Evolutionary conservation across 2,797 vertebrate genomes (phyloP), one percentile per base, ranked within the genome.

Genomic region (Yasuhikotakia modesta): DNA sequence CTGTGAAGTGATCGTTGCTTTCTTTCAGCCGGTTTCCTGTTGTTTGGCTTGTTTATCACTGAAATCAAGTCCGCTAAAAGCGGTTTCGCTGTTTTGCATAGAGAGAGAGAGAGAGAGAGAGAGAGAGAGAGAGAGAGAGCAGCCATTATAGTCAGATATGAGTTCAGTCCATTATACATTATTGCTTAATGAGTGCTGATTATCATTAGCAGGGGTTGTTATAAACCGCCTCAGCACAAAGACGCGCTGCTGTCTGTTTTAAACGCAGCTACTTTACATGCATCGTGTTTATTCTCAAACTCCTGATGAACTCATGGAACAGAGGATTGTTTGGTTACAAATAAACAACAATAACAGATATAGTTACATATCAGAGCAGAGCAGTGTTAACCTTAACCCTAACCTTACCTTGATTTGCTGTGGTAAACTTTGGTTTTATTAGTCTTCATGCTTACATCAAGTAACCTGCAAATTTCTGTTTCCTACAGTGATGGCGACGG

Each of bases 181-280:
- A 8, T 48, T 53, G 14, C 50, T n/a, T 55, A 43, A 53, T 43
- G 39, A 43, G 8, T 43, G 10, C 8, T 43, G 60, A 43, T 57
- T 61, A 58, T 21, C 35, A n/a, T 45, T 65, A 27, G 14, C 61
- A 16, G 35, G 21, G 8, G 50, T 76, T 55, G 50, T 57, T 67
- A 57, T 21, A 27, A 75, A 46, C 48, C 8, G 35, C 35, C 35
- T 39, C 35, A 65, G 24, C 50, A 75, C 63, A 75, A 75, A 66
- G 39, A 10, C 21, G 27, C 30, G 39, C 3, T 57, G 63, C 21
- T 14, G 22, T 57, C 73, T 30, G 50, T 22, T 66, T 75, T 30
- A 66, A 75, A 45, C 1, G 5, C 12, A 2, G 43, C 22, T 19
- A 17, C 50, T 66, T 19, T 19, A 75, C 63, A 57, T 19, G 57